Evolutionary conservation across 2,113 vertebrate species (phyloP), one percentile per base, ranked within the genome.

Genomic region (Ceratotherium simum): DNA sequence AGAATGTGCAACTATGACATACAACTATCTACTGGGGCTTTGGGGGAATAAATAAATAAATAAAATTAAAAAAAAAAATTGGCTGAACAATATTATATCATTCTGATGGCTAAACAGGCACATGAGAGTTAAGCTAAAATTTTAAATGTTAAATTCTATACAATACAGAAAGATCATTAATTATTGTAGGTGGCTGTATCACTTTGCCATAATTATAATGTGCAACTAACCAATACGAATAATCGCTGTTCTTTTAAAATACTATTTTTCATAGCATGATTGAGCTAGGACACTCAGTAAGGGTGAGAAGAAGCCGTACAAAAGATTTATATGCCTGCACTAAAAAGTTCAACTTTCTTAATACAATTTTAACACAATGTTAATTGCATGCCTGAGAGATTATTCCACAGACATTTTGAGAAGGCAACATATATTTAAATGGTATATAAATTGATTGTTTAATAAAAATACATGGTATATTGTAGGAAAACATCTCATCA

Each of bases 151-250:
- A 90, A 90, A 93, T 91, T 83, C 56, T 29, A 42, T 89, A 89
- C 8, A 39, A 21, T 83, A 85, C 67, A 72, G 27, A 95, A n/a
- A 87, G 69, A 92, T 69, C 21, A 96, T 91, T 96, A 90, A 92
- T 96, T 83, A 90, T 69, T 69, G 33, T 42, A 95, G 11, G 51
- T 56, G 21, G 93, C 64, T 91, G 85, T 62, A 90, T 95, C 39
- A 95, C 48, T 82, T 78, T 95, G 13, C 20, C 83, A 86, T 96
- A 67, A 96, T 91, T 96, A 91, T 93, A 96, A 85, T 78, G 14
- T 96, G 82, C 91, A 93, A 82, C 25, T 89, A n/a, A 78, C 56
- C 51, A 95, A 23, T 51, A 90, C 95, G 78, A 97, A 95, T 93
- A 95, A 93, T 54, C 29, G 18, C 18, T 89, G 36, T 78, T 91